phyloP scores from a whole-genome alignment of 2,113 vertebrate genomes.

The Cyanoderma ruficeps region DNA sequence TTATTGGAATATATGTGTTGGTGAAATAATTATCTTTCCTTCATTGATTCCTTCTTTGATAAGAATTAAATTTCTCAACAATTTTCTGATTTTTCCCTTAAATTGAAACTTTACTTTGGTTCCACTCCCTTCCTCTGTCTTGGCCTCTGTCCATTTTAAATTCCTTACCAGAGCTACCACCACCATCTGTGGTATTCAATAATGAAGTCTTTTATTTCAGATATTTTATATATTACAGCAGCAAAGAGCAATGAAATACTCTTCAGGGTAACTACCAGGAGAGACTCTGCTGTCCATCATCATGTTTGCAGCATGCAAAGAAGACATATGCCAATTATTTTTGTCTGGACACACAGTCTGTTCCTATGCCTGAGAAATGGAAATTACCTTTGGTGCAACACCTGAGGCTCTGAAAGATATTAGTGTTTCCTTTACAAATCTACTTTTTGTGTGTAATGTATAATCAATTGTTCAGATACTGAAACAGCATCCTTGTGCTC shows the following conservation, averaged over 20 bases:
- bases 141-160: not conserved
- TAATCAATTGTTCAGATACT: constrained; percentile 1
- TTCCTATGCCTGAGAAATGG: constrained; percentile 40
- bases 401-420: not conserved
- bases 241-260: not conserved
- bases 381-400: constrained; percentile 9
- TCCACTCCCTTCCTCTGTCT: not conserved
- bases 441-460: not conserved
- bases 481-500: constrained; percentile 5
- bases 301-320: not conserved
- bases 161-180: not conserved
- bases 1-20: not conserved
- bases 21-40: not conserved
- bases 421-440: constrained; percentile 22
- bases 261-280: not conserved
- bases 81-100: not conserved
- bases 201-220: not conserved
- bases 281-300: not conserved
- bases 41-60: not conserved
- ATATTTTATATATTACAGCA: not conserved
- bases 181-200: not conserved
- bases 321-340: not conserved
- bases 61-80: not conserved
- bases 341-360: not conserved
- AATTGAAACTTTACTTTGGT: not conserved